Evolutionary conservation across 30 jellyfish, hydroid and myxozoan genomes (phyloP), one percentile per base, ranked within the genome.

Genomic region (Sanderia malayensis): DNA sequence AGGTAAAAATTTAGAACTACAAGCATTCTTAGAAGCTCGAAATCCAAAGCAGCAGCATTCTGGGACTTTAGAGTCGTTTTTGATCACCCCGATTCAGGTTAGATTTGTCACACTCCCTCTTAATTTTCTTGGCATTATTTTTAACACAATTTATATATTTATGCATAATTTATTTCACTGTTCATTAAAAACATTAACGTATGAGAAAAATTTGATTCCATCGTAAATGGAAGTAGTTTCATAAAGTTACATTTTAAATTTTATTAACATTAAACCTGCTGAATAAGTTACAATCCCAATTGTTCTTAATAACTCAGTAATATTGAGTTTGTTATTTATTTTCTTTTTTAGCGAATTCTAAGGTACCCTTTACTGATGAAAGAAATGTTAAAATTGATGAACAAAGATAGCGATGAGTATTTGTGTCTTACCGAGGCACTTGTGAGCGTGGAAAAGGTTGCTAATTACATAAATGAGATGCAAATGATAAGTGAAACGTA

Each of bases 31-130:
- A 61, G 88, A 83, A 34, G 97, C 97, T 26, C 33, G 97, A 21
- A 89, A 89, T 63, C 97, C 97, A 8, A 89, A 89, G 60, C 97
- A 89, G 70, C 97, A 89, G 31, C 97, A 89, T 62, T 75, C 97
- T 31, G 95, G 94, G 27, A 80, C 97, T 15, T 37, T 89, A 81
- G 97, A 89, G 58, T 89, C 97, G 8, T 89, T 67, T 31, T 74
- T 89, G 46, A 89, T 89, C 28, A 89, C 95, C 10, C 97, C 97
- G 11, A 89, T 89, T 13, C 97, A 89, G 83, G 97, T 89, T n/a
- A n/a, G n/a, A n/a, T n/a, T n/a, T n/a, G n/a, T n/a, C n/a, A n/a
- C n/a, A n/a, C n/a, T n/a, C n/a, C n/a, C n/a, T n/a, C n/a, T n/a
- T n/a, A n/a, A n/a, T n/a, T n/a, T n/a, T n/a, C n/a, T n/a, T n/a